These are phyloP conservation scores for Artibeus jamaicensis DNA, from an alignment of 2,797 vertebrate genomes.

Conservation along the genomic window DNA sequence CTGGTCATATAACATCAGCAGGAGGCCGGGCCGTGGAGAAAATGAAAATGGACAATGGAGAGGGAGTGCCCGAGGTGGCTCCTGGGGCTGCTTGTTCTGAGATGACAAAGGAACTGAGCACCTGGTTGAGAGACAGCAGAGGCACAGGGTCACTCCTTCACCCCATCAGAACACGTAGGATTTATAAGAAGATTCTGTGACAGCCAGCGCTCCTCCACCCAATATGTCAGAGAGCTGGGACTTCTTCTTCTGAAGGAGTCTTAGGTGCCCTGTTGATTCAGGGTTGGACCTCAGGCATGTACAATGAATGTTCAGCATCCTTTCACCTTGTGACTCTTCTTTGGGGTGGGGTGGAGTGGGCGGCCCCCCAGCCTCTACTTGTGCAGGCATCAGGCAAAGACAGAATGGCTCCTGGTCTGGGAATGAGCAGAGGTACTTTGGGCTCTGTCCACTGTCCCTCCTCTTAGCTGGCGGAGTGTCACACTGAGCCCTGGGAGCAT, in stretches of 20 bases:
- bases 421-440: not conserved
- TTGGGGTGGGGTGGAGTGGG: too few species aligned
- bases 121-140: not conserved
- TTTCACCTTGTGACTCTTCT: not conserved
- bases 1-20: not conserved
- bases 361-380: not conserved
- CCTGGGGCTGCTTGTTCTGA: not conserved
- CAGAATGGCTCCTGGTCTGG: not conserved
- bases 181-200: not conserved
- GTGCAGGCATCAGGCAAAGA: not conserved
- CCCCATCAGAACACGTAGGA: not conserved
- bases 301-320: not conserved
- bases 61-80: fast-evolving
- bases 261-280: not conserved
- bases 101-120: not conserved
- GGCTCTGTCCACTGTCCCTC: not conserved
- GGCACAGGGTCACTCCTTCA: not conserved
- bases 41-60: not conserved
- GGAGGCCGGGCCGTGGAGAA: not conserved
- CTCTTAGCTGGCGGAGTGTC: not conserved
- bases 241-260: not conserved
- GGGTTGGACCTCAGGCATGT: not conserved
- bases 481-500: not conserved
- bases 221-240: not conserved
- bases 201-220: too few species aligned